phyloP scores from a whole-genome alignment of 1,140 invertebrate genomes.

The Bemisia tabaci region DNA sequence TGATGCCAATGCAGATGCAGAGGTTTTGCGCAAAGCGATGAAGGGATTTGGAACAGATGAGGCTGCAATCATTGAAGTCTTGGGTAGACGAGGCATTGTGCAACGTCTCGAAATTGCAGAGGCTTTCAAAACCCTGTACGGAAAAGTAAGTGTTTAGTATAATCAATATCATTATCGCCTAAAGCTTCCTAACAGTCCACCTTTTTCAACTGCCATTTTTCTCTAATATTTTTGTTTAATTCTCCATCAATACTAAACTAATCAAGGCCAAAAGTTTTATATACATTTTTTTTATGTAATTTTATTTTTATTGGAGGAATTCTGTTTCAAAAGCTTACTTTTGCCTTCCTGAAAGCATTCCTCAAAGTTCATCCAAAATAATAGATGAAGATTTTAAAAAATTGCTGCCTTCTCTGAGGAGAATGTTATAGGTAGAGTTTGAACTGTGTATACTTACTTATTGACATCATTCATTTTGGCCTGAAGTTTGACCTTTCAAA shows the following conservation, averaged over 20 bases:
- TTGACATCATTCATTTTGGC: too few species aligned
- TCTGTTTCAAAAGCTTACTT: too few species aligned
- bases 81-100: conserved; percentile 72
- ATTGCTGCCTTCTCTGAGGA: too few species aligned
- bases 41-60: conserved; percentile 88
- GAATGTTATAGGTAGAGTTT: too few species aligned
- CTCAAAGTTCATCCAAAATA: too few species aligned
- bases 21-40: conserved; percentile 80
- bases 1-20: conserved; percentile 77
- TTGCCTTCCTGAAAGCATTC: too few species aligned
- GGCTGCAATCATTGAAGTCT: conserved; percentile 76
- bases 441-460: too few species aligned
- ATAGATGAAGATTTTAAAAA: too few species aligned
- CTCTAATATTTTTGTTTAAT: neutral
- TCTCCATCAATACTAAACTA: conserved; percentile 4
- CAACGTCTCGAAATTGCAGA: conserved; percentile 81
- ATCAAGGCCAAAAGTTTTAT: neutral
- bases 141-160: conserved; percentile 59
- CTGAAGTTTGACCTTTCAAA: too few species aligned
- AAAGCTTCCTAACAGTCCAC: neutral
- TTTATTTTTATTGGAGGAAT: too few species aligned
- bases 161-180: conserved; percentile 1
- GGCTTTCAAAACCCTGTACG: conserved; percentile 85
- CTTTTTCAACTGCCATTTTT: neutral
- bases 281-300: neutral